These are phyloP conservation scores for Lepisosteus oculatus DNA, from an alignment of 2,113 vertebrate genomes.

Conservation along the genomic window DNA sequence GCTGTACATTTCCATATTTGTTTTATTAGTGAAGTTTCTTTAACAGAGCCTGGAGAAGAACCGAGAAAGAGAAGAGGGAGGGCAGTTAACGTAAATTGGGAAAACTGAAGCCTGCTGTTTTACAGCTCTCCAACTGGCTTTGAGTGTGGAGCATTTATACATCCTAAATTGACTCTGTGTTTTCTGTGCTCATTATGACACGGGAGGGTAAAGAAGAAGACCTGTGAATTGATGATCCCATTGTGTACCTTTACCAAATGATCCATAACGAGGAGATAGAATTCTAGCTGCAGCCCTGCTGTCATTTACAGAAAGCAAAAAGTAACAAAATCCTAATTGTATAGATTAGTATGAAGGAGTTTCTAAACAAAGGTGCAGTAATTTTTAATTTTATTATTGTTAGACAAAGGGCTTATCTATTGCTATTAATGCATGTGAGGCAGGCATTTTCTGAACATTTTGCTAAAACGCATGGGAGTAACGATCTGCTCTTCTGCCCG, in stretches of 20 bases:
- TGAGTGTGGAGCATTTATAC: neutral
- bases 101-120: neutral
- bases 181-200: neutral
- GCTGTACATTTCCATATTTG: neutral
- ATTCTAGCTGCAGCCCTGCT: too few species aligned
- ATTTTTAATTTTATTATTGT: neutral
- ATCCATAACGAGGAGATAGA: too few species aligned
- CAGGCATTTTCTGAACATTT: slow-evolving; percentile 2
- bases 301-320: too few species aligned
- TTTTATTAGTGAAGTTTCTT: slow-evolving; percentile 4
- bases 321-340: too few species aligned
- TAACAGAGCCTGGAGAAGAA: neutral
- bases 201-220: slow-evolving; percentile 7
- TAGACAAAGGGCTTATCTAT: neutral
- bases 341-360: too few species aligned
- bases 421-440: slow-evolving; percentile 2
- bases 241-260: neutral
- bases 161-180: slow-evolving; percentile 3
- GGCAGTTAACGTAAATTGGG: slow-evolving; percentile 4
- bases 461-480: slow-evolving; percentile 18
- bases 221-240: neutral
- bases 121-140: neutral
- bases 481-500: slow-evolving; percentile 5
- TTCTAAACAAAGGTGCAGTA: neutral
- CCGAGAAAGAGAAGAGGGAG: neutral